Conservation (phyloP, 2,113 vertebrate genomes). For the Nansenia antarctica region DNA sequence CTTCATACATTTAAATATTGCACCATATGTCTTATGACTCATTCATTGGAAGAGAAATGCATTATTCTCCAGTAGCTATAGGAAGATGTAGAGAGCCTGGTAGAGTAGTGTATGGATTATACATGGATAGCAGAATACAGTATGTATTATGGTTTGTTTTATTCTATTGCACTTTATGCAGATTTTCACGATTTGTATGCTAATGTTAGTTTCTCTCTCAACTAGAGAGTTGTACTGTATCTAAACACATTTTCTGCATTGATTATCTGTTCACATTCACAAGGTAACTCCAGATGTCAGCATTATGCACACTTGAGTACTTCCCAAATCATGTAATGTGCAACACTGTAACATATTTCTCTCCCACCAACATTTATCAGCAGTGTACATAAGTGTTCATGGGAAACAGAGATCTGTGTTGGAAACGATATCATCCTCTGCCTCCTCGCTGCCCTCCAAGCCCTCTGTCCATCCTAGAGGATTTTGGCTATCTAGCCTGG, state of each 20-base stretch:
- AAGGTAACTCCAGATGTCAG: too few relatives aligned
- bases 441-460: conserved; percentile 14
- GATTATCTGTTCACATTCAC: too few relatives aligned
- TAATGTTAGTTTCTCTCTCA: too few relatives aligned
- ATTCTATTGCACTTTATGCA: too few relatives aligned
- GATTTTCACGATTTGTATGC: too few relatives aligned
- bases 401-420: conserved; percentile 10
- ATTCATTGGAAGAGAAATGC: conserved; percentile 27
- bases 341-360: conserved; percentile 36
- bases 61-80: conserved; percentile 11
- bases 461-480: not conserved
- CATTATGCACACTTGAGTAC: too few relatives aligned
- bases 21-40: conserved; percentile 3
- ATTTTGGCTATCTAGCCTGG: not conserved
- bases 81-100: not conserved
- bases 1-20: conserved; percentile 27
- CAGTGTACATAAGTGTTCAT: not conserved
- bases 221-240: not conserved
- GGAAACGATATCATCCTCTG: too few relatives aligned
- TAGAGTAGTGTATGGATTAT: not conserved
- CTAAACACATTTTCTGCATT: too few relatives aligned
- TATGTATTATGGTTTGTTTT: not conserved
- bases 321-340: too few relatives aligned
- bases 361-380: conserved; percentile 14
- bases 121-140: not conserved